phyloP scores from a whole-genome alignment of 30 jellyfish, hydroid and myxozoan genomes.

The Aurelia sp. region DNA sequence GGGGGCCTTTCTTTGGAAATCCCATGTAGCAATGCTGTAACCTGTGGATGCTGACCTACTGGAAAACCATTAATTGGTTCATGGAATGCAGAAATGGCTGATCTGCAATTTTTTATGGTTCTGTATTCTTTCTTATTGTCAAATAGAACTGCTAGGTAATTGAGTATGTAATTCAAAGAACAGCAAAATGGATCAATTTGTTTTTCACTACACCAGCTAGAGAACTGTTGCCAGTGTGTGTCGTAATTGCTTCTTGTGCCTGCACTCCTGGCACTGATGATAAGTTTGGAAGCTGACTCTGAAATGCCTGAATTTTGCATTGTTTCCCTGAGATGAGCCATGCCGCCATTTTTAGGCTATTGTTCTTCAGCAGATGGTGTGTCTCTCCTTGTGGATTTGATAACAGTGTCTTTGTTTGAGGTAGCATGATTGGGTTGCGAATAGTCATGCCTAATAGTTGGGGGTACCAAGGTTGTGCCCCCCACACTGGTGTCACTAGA shows the following conservation, averaged over 20 bases:
- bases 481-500: constrained; percentile 60
- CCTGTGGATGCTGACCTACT: constrained; percentile 55
- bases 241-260: constrained; percentile 67
- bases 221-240: constrained; percentile 57
- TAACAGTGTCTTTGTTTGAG: no score
- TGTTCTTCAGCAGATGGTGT: constrained; percentile 38
- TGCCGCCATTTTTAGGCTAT: constrained; percentile 40
- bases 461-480: background rate
- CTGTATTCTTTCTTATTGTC: constrained; percentile 36
- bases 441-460: no score
- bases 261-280: constrained; percentile 43
- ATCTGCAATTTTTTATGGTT: constrained; percentile 27
- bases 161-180: constrained; percentile 7
- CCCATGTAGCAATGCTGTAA: constrained; percentile 5
- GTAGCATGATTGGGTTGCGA: constrained; percentile 13
- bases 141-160: constrained; percentile 32
- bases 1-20: constrained; percentile 46
- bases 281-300: constrained; percentile 20
- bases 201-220: constrained; percentile 54
- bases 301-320: constrained; percentile 20
- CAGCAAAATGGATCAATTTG: constrained; percentile 57
- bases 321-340: constrained; percentile 54
- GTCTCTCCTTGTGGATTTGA: background rate
- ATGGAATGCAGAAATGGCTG: constrained; percentile 71
- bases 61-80: constrained; percentile 40